Base-by-base conservation (phyloP, 2,888 invertebrate species). In the Galeruca laticollis region DNA sequence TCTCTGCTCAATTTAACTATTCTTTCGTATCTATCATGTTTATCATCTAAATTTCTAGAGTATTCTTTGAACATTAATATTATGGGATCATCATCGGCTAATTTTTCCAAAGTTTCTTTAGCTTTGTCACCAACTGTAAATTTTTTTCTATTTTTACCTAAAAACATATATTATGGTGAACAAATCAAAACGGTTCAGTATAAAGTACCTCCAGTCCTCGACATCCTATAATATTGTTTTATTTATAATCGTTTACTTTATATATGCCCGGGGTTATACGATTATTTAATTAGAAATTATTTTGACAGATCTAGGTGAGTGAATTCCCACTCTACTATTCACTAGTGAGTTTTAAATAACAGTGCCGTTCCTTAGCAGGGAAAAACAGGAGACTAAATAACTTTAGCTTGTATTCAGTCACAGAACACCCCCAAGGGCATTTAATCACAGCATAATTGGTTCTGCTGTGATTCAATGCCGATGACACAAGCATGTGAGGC, bases 21-120 rank as follows among this genome's bases (percentile, higher is more conserved):
- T 54, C 94, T 87, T 82, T 97, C 97, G 79, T 93, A 90, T 72
- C 93, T 90, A 83, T 97, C 96, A 79, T 97, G 94, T 74, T 93
- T 92, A 0, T 87, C 87, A 77, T 94, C 95, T 43, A 97, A 84
- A 80, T 91, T 90, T 0, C 80, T 69, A 0, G 92, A 88, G 78
- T 90, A 93, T n/a, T 84, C 82, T 75, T 87, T 88, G 82, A 94
- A 94, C 82, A 89, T 88, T 69, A 88, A 86, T 40, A 91, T 85
- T 0, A 90, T 88, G 2, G 75, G 87, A 85, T 83, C 90, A 69
- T 85, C 82, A 69, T 88, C 87, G 69, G 87, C 84, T 18, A 88
- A 84, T 37, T 81, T 84, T 70, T 87, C 86, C 11, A 86, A 52
- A 4, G 84, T 78, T 75, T 87, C 86, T 65, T 82, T 85, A 9